Evolutionary conservation across 1,140 invertebrate species (phyloP), one percentile per base, ranked within the genome.

Genomic region (Lordiphosa stackelbergi): DNA sequence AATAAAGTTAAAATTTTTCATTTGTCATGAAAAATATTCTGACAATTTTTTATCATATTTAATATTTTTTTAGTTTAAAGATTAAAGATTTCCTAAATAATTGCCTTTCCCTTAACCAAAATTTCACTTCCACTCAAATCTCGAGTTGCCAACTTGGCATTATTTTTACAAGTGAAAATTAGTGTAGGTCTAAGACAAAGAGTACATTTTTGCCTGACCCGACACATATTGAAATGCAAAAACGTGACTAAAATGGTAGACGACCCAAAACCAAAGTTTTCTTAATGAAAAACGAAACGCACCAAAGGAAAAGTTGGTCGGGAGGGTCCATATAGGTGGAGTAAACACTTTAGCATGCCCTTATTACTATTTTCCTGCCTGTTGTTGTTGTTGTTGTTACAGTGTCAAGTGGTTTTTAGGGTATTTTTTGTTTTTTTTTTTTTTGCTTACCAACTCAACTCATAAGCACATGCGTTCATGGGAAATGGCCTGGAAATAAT

Each of bases 401-500:
- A 53, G 53, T 70, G 66, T 70, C 66, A 66, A 70, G 66, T 66
- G 63, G 53, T 64, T 59, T 46, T 16, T 43, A 34, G 11, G 48
- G 48, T 19, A 19, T 19, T 19, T 16, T 19, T 19, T 19, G 2
- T 28, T 12, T 40, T 31, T 40, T 52, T 66, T 55, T 49, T 64
- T 53, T 69, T 78, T 78, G 64, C 51, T 24, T 43, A 43, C 58
- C 59, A 73, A 66, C 56, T 66, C 59, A 73, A 66, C 56, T 66
- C 73, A 78, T 73, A 79, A 64, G 73, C 65, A 51, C 63, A 65
- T 79, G 69, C 75, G 77, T 74, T 79, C 75, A 81, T 81, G 75
- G 71, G 75, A 81, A 79, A 79, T 81, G 75, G 71, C 63, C 65
- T 83, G 77, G 68, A 81, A 79, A 83, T 83, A 83, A 83, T 81